These are phyloP conservation scores for Sakesphorus luctuosus DNA, from an alignment of 2,113 vertebrate species.

Conservation along the genomic window DNA sequence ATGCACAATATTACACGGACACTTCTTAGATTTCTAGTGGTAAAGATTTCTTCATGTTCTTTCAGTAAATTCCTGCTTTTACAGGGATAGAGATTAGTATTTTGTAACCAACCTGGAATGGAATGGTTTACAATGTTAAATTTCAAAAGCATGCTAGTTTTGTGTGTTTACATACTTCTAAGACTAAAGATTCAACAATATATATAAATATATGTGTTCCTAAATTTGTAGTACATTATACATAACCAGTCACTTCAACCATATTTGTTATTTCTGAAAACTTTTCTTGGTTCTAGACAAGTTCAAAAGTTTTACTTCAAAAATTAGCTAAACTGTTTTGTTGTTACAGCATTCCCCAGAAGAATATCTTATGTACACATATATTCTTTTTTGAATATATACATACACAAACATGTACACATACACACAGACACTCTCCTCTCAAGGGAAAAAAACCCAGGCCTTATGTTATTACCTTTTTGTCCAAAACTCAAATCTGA, in stretches of 20 bases:
- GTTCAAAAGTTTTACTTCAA: background rate
- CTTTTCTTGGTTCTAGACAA: background rate
- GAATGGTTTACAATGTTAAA: background rate
- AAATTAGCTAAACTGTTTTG: background rate
- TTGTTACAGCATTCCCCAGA: background rate
- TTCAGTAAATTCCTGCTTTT: constrained; percentile 51
- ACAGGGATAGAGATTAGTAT: background rate
- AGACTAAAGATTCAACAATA: background rate
- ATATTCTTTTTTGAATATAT: background rate
- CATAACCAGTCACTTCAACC: background rate
- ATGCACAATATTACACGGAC: background rate
- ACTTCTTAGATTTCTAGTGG: constrained; percentile 23
- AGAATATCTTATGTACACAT: background rate
- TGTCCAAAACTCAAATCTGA: background rate
- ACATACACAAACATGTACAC: fast-evolving
- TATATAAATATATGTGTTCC: background rate
- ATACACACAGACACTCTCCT: fast-evolving
- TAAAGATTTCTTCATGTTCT: constrained; percentile 1
- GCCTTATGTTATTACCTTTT: background rate
- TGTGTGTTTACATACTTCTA: background rate
- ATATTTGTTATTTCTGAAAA: background rate
- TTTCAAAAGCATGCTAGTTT: constrained; percentile 4
- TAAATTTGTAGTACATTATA: background rate
- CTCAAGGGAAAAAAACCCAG: background rate
- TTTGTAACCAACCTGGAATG: constrained; percentile 10